Evolutionary conservation across 2,797 vertebrate species (phyloP).

Genomic region (Chaunax sp.): DNA sequence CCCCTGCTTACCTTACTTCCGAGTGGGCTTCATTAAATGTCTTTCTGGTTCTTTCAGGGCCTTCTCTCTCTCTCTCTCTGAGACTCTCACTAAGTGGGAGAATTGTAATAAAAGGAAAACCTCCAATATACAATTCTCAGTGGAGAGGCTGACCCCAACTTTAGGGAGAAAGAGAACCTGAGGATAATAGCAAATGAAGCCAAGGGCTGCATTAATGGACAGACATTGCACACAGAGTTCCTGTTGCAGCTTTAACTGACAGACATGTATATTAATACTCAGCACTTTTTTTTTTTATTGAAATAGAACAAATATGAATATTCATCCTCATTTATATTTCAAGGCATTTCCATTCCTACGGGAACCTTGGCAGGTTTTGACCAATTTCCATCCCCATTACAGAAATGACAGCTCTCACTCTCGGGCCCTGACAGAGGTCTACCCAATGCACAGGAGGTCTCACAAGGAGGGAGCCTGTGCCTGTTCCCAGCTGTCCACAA

Average conservation of each 20-base stretch:
- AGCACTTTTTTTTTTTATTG: slow-evolving; percentile 89
- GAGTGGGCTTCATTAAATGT: slow-evolving; percentile 87
- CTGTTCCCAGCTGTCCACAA: slow-evolving; percentile 99
- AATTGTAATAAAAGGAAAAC: slow-evolving; percentile 83
- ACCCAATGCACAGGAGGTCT: slow-evolving; percentile 93
- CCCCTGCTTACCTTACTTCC: slow-evolving; percentile 85
- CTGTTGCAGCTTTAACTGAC: slow-evolving; percentile 87
- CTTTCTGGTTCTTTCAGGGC: slow-evolving; percentile 77
- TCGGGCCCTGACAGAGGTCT: slow-evolving; percentile 98
- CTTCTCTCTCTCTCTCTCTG: slow-evolving; percentile 46
- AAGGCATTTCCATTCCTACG: slow-evolving; percentile 94
- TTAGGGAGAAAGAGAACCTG: slow-evolving; percentile 83
- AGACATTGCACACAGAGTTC: slow-evolving; percentile 84
- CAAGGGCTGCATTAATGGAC: slow-evolving; percentile 90
- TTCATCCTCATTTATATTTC: slow-evolving; percentile 99
- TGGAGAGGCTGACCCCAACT: slow-evolving; percentile 86
- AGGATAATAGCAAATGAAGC: slow-evolving; percentile 94
- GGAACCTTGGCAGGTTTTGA: slow-evolving; percentile 91
- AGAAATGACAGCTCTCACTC: slow-evolving; percentile 98
- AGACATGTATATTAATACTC: slow-evolving; percentile 99
- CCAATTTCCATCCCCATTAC: slow-evolving; percentile 97
- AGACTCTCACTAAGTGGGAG: slow-evolving; percentile 80
- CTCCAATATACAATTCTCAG: slow-evolving; percentile 83
- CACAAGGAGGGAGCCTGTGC: slow-evolving; percentile 87
- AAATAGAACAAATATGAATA: slow-evolving; percentile 96